Evolutionary conservation across 2,797 vertebrate species (phyloP), one percentile per base, ranked within the genome.

Genomic region (Hapalemur alaotrensis): DNA sequence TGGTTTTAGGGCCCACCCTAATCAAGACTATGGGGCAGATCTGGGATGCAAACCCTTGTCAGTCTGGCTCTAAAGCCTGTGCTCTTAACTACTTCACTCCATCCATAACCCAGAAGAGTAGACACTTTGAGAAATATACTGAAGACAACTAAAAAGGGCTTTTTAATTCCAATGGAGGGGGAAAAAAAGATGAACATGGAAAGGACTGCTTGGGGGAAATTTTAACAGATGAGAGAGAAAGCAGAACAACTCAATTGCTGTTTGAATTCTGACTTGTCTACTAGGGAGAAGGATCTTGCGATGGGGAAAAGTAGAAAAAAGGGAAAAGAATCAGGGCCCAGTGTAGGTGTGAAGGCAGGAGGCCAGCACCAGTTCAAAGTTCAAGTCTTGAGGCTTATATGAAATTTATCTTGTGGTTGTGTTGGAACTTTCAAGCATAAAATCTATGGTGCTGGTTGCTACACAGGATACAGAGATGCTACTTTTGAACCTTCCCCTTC

Each of bases 221-320:
- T 92, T 97, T 95, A 89, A 87, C 70, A 93, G 54, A 93, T 25
- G 65, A 84, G 86, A 95, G 79, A 92, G 83, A 91, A 90, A 85
- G 61, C 46, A 93, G 90, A 78, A 22, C n/a, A 70, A 30, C 86
- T 93, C 0, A 0, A 20, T 23, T 79, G 59, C 65, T 93, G 20
- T 96, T 95, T 76, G 79, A 97, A 95, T 95, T 89, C 65, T 72
- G 48, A 63, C 70, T 91, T 78, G 86, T 96, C 91, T 93, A 43
- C 70, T 48, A 50, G 61, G 41, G 69, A 93, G 88, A 89, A 84
- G 85, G 79, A 63, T 95, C 89, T 96, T 73, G 65, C 79, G 83
- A 10, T 32, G 30, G 52, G 70, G 25, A 48, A 63, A n/a, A 65
- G 25, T 13, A 69, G 73, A 94, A 38, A 9, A 70, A 86, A 87